phyloP scores from a whole-genome alignment of 1,140 invertebrate species.

The Aethina tumida region DNA sequence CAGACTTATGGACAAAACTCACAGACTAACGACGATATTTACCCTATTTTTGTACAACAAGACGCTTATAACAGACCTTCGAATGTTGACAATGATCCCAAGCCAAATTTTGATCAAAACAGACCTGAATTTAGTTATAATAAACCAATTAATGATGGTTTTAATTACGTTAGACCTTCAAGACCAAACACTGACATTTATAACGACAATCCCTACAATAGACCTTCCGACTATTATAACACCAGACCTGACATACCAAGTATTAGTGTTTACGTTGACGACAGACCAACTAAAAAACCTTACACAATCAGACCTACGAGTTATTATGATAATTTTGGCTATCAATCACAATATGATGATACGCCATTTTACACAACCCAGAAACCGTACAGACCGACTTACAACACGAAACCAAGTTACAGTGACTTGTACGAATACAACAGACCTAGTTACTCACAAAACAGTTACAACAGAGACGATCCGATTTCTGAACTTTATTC shows the following conservation, averaged over 20 bases:
- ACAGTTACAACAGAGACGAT: constrained; percentile 11
- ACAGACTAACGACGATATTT: constrained; percentile 3
- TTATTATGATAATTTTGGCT: constrained; percentile 17
- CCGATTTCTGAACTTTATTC: constrained; percentile 15
- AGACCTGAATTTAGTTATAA: too few species aligned
- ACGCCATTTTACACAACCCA: constrained; percentile 21
- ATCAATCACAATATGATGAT: constrained; percentile 21
- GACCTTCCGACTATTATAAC: constrained; percentile 15
- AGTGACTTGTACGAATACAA: constrained; percentile 11
- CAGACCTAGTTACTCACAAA: not conserved
- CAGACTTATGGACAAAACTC: constrained; percentile 14
- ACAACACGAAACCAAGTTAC: constrained; percentile 13
- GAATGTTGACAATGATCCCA: not conserved
- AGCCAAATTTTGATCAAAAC: too few species aligned
- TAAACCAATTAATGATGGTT: too few species aligned
- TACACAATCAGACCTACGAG: constrained; percentile 19
- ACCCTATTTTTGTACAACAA: constrained; percentile 6
- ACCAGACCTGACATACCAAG: constrained; percentile 22
- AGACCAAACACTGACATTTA: constrained; percentile 5
- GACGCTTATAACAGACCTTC: constrained; percentile 3
- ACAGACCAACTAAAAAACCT: constrained; percentile 15
- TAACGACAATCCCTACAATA: constrained; percentile 23
- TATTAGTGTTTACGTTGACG: constrained; percentile 11
- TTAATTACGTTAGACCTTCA: not conserved
- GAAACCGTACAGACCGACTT: constrained; percentile 20